A percentile compares a stretch with the other conserved stretches of the same genome.
phyloP scores from a whole-genome alignment of 2,113 vertebrate genomes.

The Pungitius pungitius region DNA sequence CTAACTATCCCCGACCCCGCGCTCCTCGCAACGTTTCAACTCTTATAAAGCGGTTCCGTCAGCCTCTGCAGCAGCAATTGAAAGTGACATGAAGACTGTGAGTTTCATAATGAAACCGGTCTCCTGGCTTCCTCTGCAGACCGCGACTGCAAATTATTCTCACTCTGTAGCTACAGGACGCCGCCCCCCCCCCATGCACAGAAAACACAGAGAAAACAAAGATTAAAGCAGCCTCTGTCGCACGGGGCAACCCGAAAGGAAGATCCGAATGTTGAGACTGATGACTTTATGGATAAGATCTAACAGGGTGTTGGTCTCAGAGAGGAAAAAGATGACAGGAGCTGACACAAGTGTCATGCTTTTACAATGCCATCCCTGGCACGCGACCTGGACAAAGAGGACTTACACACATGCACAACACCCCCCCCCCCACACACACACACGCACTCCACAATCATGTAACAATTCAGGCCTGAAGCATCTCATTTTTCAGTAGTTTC shows the following conservation, averaged over 20 bases:
- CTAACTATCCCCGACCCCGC: slow-evolving; percentile 40
- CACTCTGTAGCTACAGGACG: slow-evolving; percentile 13
- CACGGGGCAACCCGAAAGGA: slow-evolving; percentile 32
- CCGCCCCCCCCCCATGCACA: not conserved
- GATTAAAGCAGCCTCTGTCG: slow-evolving; percentile 1
- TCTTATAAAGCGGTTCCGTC: slow-evolving; percentile 41
- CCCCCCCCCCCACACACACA: slow-evolving; percentile 12
- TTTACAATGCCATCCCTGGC: slow-evolving; percentile 44
- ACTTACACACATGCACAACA: slow-evolving; percentile 11
- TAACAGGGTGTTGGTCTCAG: slow-evolving; percentile 13
- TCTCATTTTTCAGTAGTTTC: slow-evolving; percentile 54
- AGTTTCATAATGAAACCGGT: slow-evolving; percentile 41
- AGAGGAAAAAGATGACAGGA: not conserved
- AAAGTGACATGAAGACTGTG: slow-evolving; percentile 38
- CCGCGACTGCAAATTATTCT: slow-evolving; percentile 22
- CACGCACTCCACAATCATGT: slow-evolving; percentile 35
- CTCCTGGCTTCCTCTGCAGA: slow-evolving; percentile 28
- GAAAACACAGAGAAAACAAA: slow-evolving; percentile 35
- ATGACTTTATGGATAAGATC: slow-evolving; percentile 10
- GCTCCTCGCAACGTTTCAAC: slow-evolving; percentile 41
- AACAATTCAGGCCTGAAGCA: slow-evolving; percentile 49
- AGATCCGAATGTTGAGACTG: slow-evolving; percentile 48
- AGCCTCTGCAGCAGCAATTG: slow-evolving; percentile 39
- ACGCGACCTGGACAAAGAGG: slow-evolving; percentile 55
- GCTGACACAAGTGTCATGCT: not conserved